Base-by-base conservation (phyloP, 2,113 vertebrate genomes). In the Dromas ardeola region DNA sequence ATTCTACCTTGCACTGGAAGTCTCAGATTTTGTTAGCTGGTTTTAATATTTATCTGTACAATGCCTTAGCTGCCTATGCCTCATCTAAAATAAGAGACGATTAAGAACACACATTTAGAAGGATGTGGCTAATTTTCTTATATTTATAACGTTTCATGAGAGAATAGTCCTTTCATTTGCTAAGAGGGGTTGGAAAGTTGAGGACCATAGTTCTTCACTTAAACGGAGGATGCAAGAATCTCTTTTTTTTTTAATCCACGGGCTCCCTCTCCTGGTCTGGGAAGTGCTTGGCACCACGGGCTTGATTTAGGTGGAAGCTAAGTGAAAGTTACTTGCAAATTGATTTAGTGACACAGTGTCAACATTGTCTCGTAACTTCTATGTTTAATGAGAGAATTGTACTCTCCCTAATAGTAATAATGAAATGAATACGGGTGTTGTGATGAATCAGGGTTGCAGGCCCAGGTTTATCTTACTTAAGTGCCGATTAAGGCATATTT, bases 241-340 rank as follows among this genome's bases (percentile, higher is more conserved):
- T 70, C 13, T 32, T 91, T 66, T 29, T 32, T 66, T 92, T 85
- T 80, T 88, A 83, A 91, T 97, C 74, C 80, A 63, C 53, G 95
- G 90, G 96, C 95, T 96, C 97, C 97, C 94, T 95, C 97, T 97
- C 8, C 85, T 96, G 97, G 97, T 47, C 10, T 34, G 5, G 21
- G 2, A 4, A 7, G 63, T 34, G 74, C 63, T 86, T 72, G 53
- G 61, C 86, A 76, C 56, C 27, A 62, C 38, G n/a, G 67, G 34
- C 34, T 71, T 50, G 47, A 25, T 83, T 12, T 32, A 36, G 63
- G 23, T 43, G 8, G 55, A 40, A 63, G 27, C n/a, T 15, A 34
- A 30, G 34, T 42, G 47, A 42, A 69, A 90, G 63, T 84, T 86
- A 43, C 18, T 71, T 94, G 70, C 55, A 56, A 43, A 65, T 32